A percentile compares a stretch with the other conserved stretches of the same genome.
Conservation (phyloP, 2,888 invertebrate species). For the Mylabris sibirica region DNA sequence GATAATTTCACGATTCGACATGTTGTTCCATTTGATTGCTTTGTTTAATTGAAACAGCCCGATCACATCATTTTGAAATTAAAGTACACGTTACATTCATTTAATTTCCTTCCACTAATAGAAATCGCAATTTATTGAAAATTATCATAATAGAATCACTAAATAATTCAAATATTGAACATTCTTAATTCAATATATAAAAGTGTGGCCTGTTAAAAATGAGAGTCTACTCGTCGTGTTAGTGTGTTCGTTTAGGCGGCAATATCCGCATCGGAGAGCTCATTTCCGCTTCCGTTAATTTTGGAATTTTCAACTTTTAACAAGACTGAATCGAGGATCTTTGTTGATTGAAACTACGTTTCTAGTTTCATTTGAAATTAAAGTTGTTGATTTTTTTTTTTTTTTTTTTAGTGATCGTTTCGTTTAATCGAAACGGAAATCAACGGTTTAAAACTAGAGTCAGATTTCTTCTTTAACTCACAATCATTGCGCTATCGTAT, state of each 20-base stretch:
- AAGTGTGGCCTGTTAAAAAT: too few relatives aligned
- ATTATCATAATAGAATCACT: slow-evolving; percentile 43
- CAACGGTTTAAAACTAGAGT: too few relatives aligned
- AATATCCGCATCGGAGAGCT: slow-evolving; percentile 23
- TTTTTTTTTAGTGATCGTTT: too few relatives aligned
- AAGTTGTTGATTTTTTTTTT: not conserved
- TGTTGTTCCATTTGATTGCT: slow-evolving; percentile 18
- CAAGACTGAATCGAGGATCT: slow-evolving; percentile 18
- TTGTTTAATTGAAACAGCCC: slow-evolving; percentile 22
- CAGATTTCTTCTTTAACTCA: too few relatives aligned
- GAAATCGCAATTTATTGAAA: not conserved
- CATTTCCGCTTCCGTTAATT: slow-evolving; percentile 31
- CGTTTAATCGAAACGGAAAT: too few relatives aligned
- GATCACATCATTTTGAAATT: not conserved
- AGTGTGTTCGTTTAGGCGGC: slow-evolving; percentile 11
- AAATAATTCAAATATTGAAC: too few relatives aligned
- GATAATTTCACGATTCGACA: slow-evolving; percentile 18
- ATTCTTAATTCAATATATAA: too few relatives aligned
- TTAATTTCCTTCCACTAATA: not conserved
- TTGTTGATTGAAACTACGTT: not conserved
- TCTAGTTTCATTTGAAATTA: not conserved
- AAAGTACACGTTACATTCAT: not conserved
- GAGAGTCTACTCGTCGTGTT: not conserved
- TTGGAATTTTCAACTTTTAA: slow-evolving; percentile 27
- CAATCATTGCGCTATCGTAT: too few relatives aligned